Evolutionary conservation across 1,140 invertebrate species (phyloP).

Genomic region (Hylaeus anthracinus): DNA sequence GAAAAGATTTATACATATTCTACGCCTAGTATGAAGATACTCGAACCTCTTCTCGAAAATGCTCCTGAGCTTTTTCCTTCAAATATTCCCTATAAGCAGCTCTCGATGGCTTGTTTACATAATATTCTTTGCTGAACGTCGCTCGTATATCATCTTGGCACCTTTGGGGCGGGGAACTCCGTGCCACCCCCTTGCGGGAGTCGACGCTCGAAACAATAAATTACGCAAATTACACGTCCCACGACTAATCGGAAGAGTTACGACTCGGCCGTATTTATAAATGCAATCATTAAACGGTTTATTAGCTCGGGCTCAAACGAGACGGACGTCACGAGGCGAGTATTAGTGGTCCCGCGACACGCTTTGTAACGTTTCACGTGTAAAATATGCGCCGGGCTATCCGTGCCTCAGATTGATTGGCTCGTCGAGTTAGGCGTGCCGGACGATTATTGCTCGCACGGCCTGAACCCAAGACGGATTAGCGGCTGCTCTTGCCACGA

Average conservation of each 20-base stretch:
- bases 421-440: conserved; percentile 64
- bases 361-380: conserved; percentile 19
- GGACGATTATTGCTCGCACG: conserved; percentile 71
- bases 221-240: conserved; percentile 6
- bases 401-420: conserved; percentile 65
- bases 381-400: conserved; percentile 18
- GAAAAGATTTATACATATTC: too few species aligned
- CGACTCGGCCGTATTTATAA: conserved; percentile 36
- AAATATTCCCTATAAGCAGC: too few species aligned
- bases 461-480: conserved; percentile 60
- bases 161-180: background rate
- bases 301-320: conserved; percentile 12
- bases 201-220: conserved; percentile 6
- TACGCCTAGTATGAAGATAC: too few species aligned
- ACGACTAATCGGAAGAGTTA: conserved; percentile 34
- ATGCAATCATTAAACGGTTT: conserved; percentile 45
- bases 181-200: background rate
- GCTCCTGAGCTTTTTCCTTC: too few species aligned
- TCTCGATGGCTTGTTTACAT: too few species aligned
- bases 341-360: background rate
- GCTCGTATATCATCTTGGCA: too few species aligned
- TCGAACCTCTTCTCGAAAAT: too few species aligned
- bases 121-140: too few species aligned
- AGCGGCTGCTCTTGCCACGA: conserved; percentile 66
- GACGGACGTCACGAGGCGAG: background rate